Evolutionary conservation across 2,797 vertebrate species (phyloP).

Genomic region (Peromyscus aztecus): DNA sequence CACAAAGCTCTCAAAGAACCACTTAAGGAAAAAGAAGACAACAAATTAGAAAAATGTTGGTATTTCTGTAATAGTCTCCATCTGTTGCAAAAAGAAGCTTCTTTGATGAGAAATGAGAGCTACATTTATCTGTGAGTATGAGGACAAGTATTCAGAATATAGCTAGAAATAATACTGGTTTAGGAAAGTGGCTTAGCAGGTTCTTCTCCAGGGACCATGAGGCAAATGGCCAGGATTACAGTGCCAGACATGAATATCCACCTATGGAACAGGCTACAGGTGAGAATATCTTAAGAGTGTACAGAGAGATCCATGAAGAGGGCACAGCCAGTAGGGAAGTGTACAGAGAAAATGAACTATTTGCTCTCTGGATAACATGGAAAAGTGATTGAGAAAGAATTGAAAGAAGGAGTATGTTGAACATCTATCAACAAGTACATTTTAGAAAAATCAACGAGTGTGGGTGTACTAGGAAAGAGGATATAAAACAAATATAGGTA

Average conservation of each 20-base stretch:
- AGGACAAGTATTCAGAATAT: not conserved
- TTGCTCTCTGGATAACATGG: not conserved
- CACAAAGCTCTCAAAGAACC: not conserved
- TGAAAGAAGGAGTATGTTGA: not conserved
- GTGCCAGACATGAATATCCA: not conserved
- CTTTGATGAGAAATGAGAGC: not conserved
- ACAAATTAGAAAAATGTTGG: not conserved
- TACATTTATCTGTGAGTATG: not conserved
- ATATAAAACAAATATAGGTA: not conserved
- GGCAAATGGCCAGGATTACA: not conserved
- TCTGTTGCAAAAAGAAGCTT: not conserved
- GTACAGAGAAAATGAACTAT: not conserved
- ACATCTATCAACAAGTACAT: not conserved
- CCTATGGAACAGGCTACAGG: not conserved
- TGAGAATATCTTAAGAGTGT: not conserved
- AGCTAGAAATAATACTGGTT: not conserved
- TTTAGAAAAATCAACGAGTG: not conserved
- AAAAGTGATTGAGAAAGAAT: not conserved
- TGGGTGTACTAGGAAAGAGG: not conserved
- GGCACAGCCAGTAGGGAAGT: not conserved
- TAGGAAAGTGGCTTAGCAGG: not conserved
- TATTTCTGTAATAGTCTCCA: not conserved
- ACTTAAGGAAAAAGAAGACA: not conserved
- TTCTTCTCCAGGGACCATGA: too few relatives aligned
- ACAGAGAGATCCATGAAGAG: not conserved